These are phyloP conservation scores for Bombus picipes DNA, from an alignment of 1,140 invertebrate genomes.

Conservation along the genomic window DNA sequence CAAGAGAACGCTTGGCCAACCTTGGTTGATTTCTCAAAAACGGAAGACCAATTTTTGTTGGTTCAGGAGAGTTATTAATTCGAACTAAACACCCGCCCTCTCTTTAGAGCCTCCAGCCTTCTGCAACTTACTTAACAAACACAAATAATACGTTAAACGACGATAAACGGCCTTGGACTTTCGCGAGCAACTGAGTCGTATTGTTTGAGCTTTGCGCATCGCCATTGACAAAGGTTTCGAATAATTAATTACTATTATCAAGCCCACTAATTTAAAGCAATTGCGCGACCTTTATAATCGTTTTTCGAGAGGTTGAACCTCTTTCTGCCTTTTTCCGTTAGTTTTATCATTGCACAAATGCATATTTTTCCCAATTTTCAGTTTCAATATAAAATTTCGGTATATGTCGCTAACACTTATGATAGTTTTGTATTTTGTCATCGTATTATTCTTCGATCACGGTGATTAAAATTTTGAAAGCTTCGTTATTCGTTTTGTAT, in stretches of 20 bases:
- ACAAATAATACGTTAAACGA: not conserved
- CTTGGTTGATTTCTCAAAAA: constrained; percentile 21
- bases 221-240: not conserved
- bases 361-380: not conserved
- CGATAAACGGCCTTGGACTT: not conserved
- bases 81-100: not conserved
- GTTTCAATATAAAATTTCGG: not conserved
- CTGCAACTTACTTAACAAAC: not conserved
- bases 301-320: too few species aligned
- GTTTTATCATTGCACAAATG: not conserved
- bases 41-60: not conserved
- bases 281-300: not conserved
- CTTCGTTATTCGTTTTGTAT: not conserved
- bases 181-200: too few species aligned
- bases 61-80: not conserved
- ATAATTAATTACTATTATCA: not conserved
- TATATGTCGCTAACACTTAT: not conserved
- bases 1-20: constrained; percentile 3
- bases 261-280: not conserved
- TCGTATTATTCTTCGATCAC: not conserved
- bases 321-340: not conserved
- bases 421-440: not conserved
- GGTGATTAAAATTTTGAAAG: not conserved
- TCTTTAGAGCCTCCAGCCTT: too few species aligned
- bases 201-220: not conserved